phyloP scores from a whole-genome alignment of 2,888 invertebrate species.

The Pristionchus mayeri region DNA sequence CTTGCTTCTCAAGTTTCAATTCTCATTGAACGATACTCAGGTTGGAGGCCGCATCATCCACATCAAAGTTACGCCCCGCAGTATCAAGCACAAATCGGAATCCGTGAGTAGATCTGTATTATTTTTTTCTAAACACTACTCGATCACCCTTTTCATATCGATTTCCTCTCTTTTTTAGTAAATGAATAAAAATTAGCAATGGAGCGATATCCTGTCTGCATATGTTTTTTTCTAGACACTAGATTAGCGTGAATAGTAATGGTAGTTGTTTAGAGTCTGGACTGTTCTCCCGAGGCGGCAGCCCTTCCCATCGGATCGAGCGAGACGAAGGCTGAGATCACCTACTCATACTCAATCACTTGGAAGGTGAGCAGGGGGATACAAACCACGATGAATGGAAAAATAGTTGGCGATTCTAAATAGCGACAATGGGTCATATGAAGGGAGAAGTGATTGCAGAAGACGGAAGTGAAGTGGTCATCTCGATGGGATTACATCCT shows the following conservation, averaged over 20 bases:
- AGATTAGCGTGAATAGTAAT: not conserved
- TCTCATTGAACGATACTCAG: slow-evolving; percentile 30
- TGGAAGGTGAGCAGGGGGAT: slow-evolving; percentile 82
- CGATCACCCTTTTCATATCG: too few relatives aligned
- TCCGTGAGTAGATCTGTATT: not conserved
- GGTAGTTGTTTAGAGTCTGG: slow-evolving; percentile 54
- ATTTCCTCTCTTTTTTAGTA: too few relatives aligned
- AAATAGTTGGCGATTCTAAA: too few relatives aligned
- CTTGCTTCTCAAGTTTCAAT: slow-evolving; percentile 60
- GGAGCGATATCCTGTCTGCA: not conserved
- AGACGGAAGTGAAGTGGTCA: slow-evolving; percentile 88
- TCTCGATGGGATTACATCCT: slow-evolving; percentile 99
- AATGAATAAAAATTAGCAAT: not conserved
- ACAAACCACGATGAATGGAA: too few relatives aligned
- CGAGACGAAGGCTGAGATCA: slow-evolving; percentile 79
- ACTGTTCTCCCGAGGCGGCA: slow-evolving; percentile 78
- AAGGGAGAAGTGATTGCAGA: slow-evolving; percentile 53
- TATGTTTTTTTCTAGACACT: not conserved
- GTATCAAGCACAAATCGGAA: slow-evolving; percentile 74
- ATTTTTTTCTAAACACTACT: too few relatives aligned
- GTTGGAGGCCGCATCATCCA: slow-evolving; percentile 89
- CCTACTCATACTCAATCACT: slow-evolving; percentile 89
- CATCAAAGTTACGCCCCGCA: slow-evolving; percentile 79
- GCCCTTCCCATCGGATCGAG: slow-evolving; percentile 85
- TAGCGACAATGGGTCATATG: too few relatives aligned